Evolutionary conservation across 2,797 vertebrate genomes (phyloP), one percentile per base, ranked within the genome.

Genomic region (Parambassis ranga): DNA sequence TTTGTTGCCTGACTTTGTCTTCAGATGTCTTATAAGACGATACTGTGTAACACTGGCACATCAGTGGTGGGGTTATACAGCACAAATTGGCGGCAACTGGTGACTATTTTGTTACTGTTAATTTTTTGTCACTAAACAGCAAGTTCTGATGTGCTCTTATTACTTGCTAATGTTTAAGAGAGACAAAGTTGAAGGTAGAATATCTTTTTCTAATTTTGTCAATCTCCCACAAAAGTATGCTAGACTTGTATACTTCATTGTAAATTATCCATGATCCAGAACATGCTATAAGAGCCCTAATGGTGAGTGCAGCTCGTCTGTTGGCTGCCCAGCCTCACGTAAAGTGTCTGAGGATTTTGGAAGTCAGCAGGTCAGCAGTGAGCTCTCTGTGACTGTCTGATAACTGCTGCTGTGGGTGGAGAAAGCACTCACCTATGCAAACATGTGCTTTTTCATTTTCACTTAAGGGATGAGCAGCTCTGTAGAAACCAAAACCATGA

Each of bases 351-450:
- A 79, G 59, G 51, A 62, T 61, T 51, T 26, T 38, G 39, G 16
- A 59, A 72, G 68, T 75, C 43, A 39, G 24, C 65, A 42, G 70
- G 69, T 83, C 76, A 57, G 46, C 48, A 58, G 42, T 59, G 52
- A 83, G 56, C 19, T 6, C 59, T 67, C 53, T 72, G 69, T 27
- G 46, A 62, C 30, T 56, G 61, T 58, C 47, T 73, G 26, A 77
- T 49, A 72, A 56, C 33, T 32, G 44, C 50, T 16, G 35, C 39
- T 61, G 61, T 47, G 37, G 51, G 43, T 37, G 55, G 46, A 66
- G 56, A 49, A 23, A 56, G 37, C 13, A 8, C 52, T 55, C 32
- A 44, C 50, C 59, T 52, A 28, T 39, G 26, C 19, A 23, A 27
- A 37, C 5, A 4, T 32, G 15, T 39, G 37, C 27, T 30, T 35